Evolutionary conservation across 2,113 vertebrate genomes (phyloP), one percentile per base, ranked within the genome.

Genomic region (Microcebus ravelobensis): DNA sequence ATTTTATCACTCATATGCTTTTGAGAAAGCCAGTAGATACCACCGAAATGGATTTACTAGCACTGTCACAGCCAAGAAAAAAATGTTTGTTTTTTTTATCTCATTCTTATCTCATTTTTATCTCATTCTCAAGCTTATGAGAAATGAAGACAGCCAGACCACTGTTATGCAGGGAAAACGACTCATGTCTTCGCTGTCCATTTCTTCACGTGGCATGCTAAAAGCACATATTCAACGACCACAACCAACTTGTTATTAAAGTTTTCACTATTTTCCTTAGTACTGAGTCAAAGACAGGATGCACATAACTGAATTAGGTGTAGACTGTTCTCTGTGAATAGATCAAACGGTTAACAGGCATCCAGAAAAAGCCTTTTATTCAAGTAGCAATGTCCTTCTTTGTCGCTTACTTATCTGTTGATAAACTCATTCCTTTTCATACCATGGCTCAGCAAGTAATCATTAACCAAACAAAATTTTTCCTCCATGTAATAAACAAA

Each of bases 201-300:
- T 87, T 61, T 90, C 86, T 74, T 81, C 18, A 80, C 18, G 13
- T 21, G 23, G 23, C 45, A 11, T 34, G 42, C 57, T 81, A 48
- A 92, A 96, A 77, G 59, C 31, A 80, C 34, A 71, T 29, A 65
- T 48, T 93, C 67, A 73, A 5, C 65, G 45, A 65, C 12, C 59
- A 82, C 67, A 93, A 65, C 8, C 39, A 74, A 76, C 5, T 68
- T 94, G 39, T 91, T 90, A 68, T 68, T 77, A 55, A 74, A 36
- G 17, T 27, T 52, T 67, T 87, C 36, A 81, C 25, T 39, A 29
- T 67, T 81, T 82, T 93, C 59, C 81, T 63, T 48, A 87, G 83
- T 39, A 87, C 5, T 36, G 67, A 76, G n/a, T 96, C 67, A 29
- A 76, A 82, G 67, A 82, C 17, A 93, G 77, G 59, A 91, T 87